These are phyloP conservation scores for Silurus asotus DNA, from an alignment of 2,113 vertebrate species.

Conservation along the genomic window DNA sequence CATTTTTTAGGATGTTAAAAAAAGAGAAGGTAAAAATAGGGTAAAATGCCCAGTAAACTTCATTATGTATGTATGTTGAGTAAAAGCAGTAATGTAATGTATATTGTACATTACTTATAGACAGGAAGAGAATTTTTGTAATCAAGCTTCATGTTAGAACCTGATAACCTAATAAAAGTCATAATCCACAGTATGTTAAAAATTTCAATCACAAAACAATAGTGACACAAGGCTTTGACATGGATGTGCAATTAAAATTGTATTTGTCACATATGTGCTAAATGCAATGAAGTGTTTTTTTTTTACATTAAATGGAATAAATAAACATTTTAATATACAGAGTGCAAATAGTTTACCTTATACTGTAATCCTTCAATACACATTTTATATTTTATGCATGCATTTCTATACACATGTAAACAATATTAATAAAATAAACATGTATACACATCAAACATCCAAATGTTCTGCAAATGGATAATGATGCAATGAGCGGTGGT, in stretches of 20 bases:
- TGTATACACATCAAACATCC: not conserved
- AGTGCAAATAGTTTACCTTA: not conserved
- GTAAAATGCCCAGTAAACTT: too few relatives aligned
- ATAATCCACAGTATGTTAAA: not conserved
- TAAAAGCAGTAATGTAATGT: not conserved
- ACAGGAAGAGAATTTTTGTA: not conserved
- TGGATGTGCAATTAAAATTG: not conserved
- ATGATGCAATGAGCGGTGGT: slow-evolving; percentile 6
- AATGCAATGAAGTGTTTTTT: too few relatives aligned
- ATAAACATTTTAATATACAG: too few relatives aligned
- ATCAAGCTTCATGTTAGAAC: not conserved
- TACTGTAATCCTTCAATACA: not conserved
- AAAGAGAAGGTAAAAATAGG: too few relatives aligned
- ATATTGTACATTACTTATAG: not conserved
- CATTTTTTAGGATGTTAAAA: not conserved
- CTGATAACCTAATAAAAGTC: not conserved
- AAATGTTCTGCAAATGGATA: not conserved
- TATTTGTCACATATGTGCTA: too few relatives aligned
- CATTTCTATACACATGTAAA: not conserved
- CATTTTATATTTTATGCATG: too few relatives aligned
- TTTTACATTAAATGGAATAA: too few relatives aligned
- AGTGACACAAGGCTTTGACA: not conserved
- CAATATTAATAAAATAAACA: not conserved
- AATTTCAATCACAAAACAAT: not conserved
- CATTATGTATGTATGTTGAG: too few relatives aligned